Evolutionary conservation across 2,888 invertebrate species (phyloP).

Genomic region (Megamerina dolium): DNA sequence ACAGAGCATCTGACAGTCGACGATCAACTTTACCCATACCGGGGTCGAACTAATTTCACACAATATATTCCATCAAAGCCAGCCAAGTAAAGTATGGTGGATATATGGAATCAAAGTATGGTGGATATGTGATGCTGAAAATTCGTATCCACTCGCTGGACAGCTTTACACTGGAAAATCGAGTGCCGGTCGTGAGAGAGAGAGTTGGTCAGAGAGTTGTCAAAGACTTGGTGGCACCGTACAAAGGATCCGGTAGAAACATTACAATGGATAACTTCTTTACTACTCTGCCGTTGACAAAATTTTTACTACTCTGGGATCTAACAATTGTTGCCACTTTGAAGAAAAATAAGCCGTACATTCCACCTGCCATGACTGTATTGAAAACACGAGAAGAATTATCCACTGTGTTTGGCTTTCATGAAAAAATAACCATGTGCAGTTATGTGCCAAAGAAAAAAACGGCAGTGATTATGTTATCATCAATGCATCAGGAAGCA

Average conservation of each 20-base stretch:
- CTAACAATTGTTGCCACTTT: slow-evolving; percentile 8
- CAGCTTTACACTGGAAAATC: slow-evolving; percentile 2
- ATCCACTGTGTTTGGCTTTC: neutral
- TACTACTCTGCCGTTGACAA: slow-evolving; percentile 7
- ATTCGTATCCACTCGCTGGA: slow-evolving; percentile 12
- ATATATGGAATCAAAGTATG: slow-evolving; percentile 15
- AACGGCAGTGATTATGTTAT: too few species aligned
- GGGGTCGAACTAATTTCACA: slow-evolving; percentile 23
- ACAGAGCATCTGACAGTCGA: slow-evolving; percentile 30
- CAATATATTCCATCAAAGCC: slow-evolving; percentile 10
- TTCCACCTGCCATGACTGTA: neutral
- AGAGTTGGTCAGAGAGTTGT: slow-evolving; percentile 13
- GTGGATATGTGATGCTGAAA: slow-evolving; percentile 14
- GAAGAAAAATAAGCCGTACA: slow-evolving; percentile 1
- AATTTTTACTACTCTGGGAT: slow-evolving; percentile 4
- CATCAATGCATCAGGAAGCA: too few species aligned
- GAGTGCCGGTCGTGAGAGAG: slow-evolving; percentile 7
- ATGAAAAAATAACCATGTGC: neutral
- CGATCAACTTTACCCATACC: slow-evolving; percentile 30
- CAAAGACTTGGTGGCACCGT: slow-evolving; percentile 10
- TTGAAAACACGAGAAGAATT: neutral
- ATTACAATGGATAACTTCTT: slow-evolving; percentile 11
- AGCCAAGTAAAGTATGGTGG: slow-evolving; percentile 10
- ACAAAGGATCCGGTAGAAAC: slow-evolving; percentile 8
- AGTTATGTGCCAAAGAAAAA: neutral